Evolutionary conservation across 2,888 invertebrate genomes (phyloP).

Genomic region (Lasius platythorax): DNA sequence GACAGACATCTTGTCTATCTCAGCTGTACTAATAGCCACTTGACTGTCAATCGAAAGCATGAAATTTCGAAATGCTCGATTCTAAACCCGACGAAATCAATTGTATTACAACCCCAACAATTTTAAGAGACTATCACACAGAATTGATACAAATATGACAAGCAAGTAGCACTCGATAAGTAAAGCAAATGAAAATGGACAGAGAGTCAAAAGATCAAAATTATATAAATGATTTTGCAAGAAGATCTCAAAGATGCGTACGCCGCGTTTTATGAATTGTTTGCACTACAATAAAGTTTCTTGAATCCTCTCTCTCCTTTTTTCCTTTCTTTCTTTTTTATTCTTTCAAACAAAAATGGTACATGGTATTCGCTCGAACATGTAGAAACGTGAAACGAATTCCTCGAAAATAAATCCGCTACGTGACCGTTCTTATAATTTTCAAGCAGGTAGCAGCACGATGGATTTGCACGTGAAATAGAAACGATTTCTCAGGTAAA

Average conservation of each 20-base stretch:
- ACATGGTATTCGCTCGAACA: neutral
- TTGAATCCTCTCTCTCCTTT: neutral
- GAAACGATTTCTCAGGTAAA: conserved; percentile 63
- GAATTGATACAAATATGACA: neutral
- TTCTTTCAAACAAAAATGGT: neutral
- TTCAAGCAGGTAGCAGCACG: conserved; percentile 66
- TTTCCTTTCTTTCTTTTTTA: neutral
- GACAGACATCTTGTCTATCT: conserved; percentile 5
- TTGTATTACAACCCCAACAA: neutral
- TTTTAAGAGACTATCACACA: neutral
- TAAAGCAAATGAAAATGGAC: neutral
- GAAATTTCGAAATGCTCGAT: neutral
- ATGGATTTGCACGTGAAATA: conserved; percentile 70
- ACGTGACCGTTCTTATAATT: conserved; percentile 54
- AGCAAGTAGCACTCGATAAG: neutral
- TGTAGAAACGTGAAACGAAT: neutral
- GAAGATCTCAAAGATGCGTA: neutral
- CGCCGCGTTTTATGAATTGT: neutral
- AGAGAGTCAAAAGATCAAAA: neutral
- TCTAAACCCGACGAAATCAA: neutral
- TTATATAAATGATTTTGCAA: conserved; percentile 2
- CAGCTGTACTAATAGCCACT: neutral
- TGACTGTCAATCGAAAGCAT: neutral
- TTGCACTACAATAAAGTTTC: neutral
- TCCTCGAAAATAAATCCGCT: conserved; percentile 35